A percentile compares a stretch with the other conserved stretches of the same genome.
These are phyloP conservation scores for Pseudococcus viburni DNA, from an alignment of 2,888 invertebrate genomes.

Conservation along the genomic window DNA sequence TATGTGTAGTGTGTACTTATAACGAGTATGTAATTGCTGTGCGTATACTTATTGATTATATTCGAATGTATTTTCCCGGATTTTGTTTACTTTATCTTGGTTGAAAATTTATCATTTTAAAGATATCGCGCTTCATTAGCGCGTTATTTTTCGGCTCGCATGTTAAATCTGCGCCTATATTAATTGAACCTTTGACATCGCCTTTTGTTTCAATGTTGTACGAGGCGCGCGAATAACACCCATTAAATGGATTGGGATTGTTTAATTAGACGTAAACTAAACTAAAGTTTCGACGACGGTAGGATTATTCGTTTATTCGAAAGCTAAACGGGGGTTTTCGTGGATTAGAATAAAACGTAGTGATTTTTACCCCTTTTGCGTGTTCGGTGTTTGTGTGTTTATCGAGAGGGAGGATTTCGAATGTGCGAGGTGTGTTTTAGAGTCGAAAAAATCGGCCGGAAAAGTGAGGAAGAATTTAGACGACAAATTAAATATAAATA, in stretches of 20 bases:
- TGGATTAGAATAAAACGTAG: neutral
- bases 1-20: too few relatives aligned
- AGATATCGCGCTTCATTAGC: conserved; percentile 18
- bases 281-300: neutral
- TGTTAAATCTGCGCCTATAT: conserved; percentile 12
- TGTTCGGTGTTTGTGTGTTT: neutral
- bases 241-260: neutral
- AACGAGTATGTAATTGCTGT: too few relatives aligned
- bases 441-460: too few relatives aligned
- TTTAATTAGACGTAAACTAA: neutral
- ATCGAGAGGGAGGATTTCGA: too few relatives aligned
- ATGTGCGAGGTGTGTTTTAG: too few relatives aligned
- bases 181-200: conserved; percentile 11
- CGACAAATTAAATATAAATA: too few relatives aligned
- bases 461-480: too few relatives aligned
- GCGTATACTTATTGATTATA: too few relatives aligned
- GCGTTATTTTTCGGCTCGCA: neutral
- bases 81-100: neutral
- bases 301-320: neutral
- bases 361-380: neutral
- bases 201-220: conserved; percentile 9
- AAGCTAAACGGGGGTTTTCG: neutral
- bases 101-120: neutral
- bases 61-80: too few relatives aligned
- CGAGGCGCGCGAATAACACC: conserved; percentile 4